Evolutionary conservation across 1,140 invertebrate genomes (phyloP), one percentile per base, ranked within the genome.

Genomic region (Dinothrombium tinctorium): DNA sequence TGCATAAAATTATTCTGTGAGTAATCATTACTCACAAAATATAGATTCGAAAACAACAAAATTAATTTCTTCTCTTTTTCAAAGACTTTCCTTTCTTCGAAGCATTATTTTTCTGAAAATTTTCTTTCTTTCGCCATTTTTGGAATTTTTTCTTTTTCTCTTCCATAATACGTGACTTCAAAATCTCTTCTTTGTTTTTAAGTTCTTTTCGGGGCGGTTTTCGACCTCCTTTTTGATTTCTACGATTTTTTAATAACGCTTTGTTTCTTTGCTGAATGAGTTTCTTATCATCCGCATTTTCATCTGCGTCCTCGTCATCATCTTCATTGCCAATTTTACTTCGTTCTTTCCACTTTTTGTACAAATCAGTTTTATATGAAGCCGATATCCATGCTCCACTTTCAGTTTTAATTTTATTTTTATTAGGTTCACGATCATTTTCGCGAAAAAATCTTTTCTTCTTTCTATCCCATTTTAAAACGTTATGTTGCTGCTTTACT

Each of bases 371-470:
- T 59, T 92, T 92, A 57, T 83, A 96, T 0, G 79, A 76, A 1
- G 87, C 83, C 2, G 84, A 72, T 50, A 98, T 87, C 72, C 81
- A 82, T 1, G 69, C 71, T 8, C 90, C 90, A 40, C 81, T 86
- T 60, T 98, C 90, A 3, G 89, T 94, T 47, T 73, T 74, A 47
- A 96, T 90, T 61, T 82, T 86, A 35, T 72, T 74, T 15, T 63
- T 58, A 45, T 71, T 71, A 2, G 59, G 53, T 53, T 73, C 64
- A 58, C 60, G 70, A 36, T 64, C 62, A 44, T 72, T 68, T 12
- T 67, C 64, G 17, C 44, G 47, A n/a, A 90, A 68, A 70, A 83
- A 87, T 59, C 81, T 86, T 65, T 89, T 90, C 56, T 75, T 73
- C 56, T 86, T 86, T 11, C 77, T 68, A 63, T 90, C 83, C 84